These are phyloP conservation scores for Telmatherina bonti DNA, from an alignment of 2,797 vertebrate species.

Conservation along the genomic window DNA sequence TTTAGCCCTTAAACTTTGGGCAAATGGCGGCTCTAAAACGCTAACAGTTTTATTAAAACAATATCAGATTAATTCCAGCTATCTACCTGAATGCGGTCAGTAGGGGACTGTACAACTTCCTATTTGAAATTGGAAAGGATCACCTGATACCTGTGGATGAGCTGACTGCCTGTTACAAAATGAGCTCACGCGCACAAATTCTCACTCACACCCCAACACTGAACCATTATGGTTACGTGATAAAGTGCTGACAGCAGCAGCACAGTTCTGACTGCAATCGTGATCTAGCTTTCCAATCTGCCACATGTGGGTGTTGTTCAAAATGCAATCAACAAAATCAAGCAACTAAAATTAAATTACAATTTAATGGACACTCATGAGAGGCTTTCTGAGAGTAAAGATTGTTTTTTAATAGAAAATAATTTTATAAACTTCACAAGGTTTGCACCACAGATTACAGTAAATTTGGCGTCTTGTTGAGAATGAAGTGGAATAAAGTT, in stretches of 20 bases:
- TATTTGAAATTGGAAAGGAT: slow-evolving; percentile 32
- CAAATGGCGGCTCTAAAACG: not conserved
- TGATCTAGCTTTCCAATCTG: slow-evolving; percentile 53
- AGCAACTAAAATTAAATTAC: not conserved
- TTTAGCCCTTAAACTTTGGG: not conserved
- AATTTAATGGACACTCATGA: not conserved
- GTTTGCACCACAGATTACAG: not conserved
- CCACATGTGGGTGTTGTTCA: slow-evolving; percentile 14
- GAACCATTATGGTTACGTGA: slow-evolving; percentile 21
- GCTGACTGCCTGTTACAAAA: slow-evolving; percentile 20
- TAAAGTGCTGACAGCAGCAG: slow-evolving; percentile 51
- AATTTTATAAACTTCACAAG: too few species aligned
- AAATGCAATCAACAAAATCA: slow-evolving; percentile 30
- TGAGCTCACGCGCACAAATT: not conserved
- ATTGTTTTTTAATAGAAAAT: too few species aligned
- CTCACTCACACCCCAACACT: slow-evolving; percentile 18
- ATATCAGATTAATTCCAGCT: not conserved
- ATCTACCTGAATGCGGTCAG: slow-evolving; percentile 18
- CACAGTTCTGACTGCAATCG: slow-evolving; percentile 40
- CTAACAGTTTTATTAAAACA: not conserved
- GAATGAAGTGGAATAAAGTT: too few species aligned
- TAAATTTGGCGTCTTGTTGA: too few species aligned
- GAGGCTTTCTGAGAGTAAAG: not conserved
- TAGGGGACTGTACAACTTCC: slow-evolving; percentile 23
- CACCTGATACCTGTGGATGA: slow-evolving; percentile 38